Percentiles rank a stretch among this genome's conserved stretches.
Conservation (phyloP, 2,888 invertebrate species). For the Herminia tarsipennalis region DNA sequence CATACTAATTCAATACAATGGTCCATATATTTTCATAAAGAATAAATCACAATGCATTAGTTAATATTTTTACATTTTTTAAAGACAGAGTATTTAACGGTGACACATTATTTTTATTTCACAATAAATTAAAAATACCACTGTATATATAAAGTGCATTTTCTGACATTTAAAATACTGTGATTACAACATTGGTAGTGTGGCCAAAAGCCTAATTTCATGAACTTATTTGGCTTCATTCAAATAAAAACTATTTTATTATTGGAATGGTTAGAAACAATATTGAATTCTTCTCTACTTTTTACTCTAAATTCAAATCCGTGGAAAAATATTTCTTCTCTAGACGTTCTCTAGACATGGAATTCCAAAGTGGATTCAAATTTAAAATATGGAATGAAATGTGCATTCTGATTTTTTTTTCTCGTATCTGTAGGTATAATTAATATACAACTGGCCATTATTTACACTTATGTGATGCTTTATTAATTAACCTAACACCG, state of each 20-base stretch:
- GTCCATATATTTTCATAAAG: conserved; percentile 82
- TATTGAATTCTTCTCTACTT: neutral
- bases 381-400: conserved; percentile 22
- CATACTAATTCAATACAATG: conserved; percentile 67
- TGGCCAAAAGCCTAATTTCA: conserved; percentile 8
- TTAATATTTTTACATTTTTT: conserved; percentile 66
- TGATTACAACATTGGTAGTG: conserved; percentile 35
- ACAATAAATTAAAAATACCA: conserved; percentile 4
- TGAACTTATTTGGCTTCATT: conserved; percentile 33
- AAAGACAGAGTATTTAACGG: conserved; percentile 69
- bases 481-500: conserved; percentile 26
- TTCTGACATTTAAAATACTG: conserved; percentile 41
- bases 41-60: conserved; percentile 81
- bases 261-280: conserved; percentile 31
- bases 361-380: conserved; percentile 21
- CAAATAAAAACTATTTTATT: conserved; percentile 13
- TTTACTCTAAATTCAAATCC: conserved; percentile 1
- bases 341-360: conserved; percentile 20
- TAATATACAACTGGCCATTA: conserved; percentile 42
- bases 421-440: conserved; percentile 23
- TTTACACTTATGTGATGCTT: conserved; percentile 42
- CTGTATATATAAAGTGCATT: conserved; percentile 9
- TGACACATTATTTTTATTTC: conserved; percentile 38
- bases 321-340: conserved; percentile 4
- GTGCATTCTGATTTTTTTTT: conserved; percentile 17